Evolutionary conservation across 1,140 invertebrate genomes (phyloP).

Genomic region (Lepeophtheirus salmonis): DNA sequence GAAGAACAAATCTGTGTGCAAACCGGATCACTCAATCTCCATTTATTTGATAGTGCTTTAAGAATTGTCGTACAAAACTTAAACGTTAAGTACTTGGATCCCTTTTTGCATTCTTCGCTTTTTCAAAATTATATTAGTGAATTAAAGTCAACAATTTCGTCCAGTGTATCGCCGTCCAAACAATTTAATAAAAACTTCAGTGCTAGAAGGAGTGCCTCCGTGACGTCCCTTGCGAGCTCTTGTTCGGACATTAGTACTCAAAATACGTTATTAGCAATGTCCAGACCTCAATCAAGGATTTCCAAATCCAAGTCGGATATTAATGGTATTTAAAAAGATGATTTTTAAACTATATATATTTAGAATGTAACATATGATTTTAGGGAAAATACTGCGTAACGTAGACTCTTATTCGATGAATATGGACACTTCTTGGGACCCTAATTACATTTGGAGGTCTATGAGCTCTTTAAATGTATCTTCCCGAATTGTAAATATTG

Average conservation of each 20-base stretch:
- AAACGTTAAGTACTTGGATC: background rate
- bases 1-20: conserved; percentile 7
- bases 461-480: background rate
- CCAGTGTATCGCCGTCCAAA: background rate
- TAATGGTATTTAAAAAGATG: conserved; percentile 2
- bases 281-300: no score
- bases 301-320: background rate
- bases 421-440: background rate
- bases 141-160: background rate
- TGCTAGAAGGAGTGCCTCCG: background rate
- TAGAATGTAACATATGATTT: no score
- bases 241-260: background rate
- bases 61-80: background rate
- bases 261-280: background rate
- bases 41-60: background rate
- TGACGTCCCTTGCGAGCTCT: background rate
- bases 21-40: background rate
- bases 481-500: background rate
- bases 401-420: background rate
- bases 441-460: background rate
- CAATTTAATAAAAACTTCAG: background rate
- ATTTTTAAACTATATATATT: no score
- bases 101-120: background rate
- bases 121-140: conserved; percentile 1
- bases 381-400: no score